Base-by-base conservation (phyloP, 2,113 vertebrate species). In the Pitta sordida region DNA sequence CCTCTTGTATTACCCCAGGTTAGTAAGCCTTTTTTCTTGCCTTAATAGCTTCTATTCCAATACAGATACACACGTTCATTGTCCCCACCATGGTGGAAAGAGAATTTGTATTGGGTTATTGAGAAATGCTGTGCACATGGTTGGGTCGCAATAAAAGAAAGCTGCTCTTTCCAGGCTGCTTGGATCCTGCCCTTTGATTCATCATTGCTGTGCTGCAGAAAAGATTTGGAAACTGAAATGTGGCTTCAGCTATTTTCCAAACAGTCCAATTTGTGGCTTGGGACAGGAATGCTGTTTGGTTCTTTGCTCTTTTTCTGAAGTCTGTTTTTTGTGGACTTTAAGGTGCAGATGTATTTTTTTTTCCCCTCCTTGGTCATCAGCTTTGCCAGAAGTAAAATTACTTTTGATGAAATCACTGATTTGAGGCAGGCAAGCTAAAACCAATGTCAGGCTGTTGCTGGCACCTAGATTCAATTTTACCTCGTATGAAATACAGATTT, bases 401-500 rank as follows among this genome's bases (percentile, higher is more conserved):
- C 20, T 90, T 86, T 36, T 89, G 58, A 60, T 71, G 46, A 69
- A 78, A 88, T 71, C n/a, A 55, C 8, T 74, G 20, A 85, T 86
- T 55, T 86, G 65, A 91, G 68, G 29, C 32, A 63, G 52, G 9
- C 4, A 2, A 81, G 8, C 62, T 74, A 49, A 75, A 43, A 71
- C 26, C 51, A 51, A 2, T 27, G 46, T 70, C 34, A 89, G 65
- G 27, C 74, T 91, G 69, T 53, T 91, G 63, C 49, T 86, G 36
- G 39, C 21, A 41, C 34, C 88, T 91, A 76, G 44, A 89, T 86
- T 93, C 52, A 94, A 13, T 95, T 93, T 96, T 93, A 26, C 69
- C n/a, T 86, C 49, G 59, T 85, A 51, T 67, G 88, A 93, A 95
- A 95, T 77, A 84, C 18, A 86, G n/a, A 62, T 87, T 95, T 91